Evolutionary conservation across 1,140 invertebrate genomes (phyloP).

Genomic region (Sycophila sp.): DNA sequence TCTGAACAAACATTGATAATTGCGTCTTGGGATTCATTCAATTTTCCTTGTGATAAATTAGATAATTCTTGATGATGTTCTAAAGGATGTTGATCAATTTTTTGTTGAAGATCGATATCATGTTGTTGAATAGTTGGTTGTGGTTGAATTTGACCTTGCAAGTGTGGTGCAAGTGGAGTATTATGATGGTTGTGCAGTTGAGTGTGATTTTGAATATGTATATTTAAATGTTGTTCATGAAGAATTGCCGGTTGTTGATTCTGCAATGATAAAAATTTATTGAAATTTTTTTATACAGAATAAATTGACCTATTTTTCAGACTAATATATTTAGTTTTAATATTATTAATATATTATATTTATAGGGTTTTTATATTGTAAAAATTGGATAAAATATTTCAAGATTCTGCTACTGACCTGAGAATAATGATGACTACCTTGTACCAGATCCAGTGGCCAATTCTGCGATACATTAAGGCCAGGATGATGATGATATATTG

Average conservation of each 20-base stretch:
- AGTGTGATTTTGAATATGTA: conserved; percentile 36
- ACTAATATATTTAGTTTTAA: no score
- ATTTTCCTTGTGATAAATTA: conserved; percentile 6
- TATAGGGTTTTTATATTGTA: neutral
- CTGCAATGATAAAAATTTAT: conserved; percentile 25
- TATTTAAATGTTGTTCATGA: conserved; percentile 43
- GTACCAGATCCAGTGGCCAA: conserved; percentile 62
- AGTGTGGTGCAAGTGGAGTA: conserved; percentile 46
- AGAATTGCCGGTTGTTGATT: conserved; percentile 43
- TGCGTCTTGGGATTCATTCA: conserved; percentile 19
- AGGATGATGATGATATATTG: conserved; percentile 56
- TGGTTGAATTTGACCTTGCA: conserved; percentile 46
- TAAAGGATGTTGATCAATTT: conserved; percentile 36
- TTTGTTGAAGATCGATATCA: conserved; percentile 27
- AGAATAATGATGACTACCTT: conserved; percentile 56
- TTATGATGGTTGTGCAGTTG: conserved; percentile 49
- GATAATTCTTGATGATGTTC: conserved; percentile 27
- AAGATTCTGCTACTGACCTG: conserved; percentile 48
- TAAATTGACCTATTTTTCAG: no score
- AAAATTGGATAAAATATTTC: neutral
- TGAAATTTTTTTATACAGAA: no score
- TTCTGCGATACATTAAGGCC: conserved; percentile 55
- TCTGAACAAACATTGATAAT: conserved; percentile 37
- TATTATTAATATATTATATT: neutral
- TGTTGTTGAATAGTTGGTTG: conserved; percentile 37